These are phyloP conservation scores for Oxystoma pomonae DNA, from an alignment of 2,888 invertebrate genomes.

Conservation along the genomic window DNA sequence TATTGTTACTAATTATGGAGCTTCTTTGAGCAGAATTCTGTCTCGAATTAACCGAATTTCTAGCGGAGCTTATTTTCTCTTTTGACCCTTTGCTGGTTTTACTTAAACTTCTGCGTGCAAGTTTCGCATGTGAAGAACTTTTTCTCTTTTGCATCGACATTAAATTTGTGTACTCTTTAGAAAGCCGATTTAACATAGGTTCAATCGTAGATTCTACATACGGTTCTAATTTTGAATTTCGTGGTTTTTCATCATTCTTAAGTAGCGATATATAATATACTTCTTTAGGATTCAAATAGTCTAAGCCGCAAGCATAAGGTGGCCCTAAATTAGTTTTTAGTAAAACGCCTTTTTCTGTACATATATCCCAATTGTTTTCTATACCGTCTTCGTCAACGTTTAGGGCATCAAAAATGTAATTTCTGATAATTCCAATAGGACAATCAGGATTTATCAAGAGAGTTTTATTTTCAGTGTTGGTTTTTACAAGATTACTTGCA, in stretches of 20 bases:
- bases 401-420: constrained; percentile 36
- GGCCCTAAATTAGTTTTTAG: constrained; percentile 12
- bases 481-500: neutral
- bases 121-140: constrained; percentile 2
- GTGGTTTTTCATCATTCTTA: constrained; percentile 8
- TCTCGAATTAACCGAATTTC: neutral
- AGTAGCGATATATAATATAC: constrained; percentile 21
- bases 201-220: no score
- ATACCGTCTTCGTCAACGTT: constrained; percentile 18
- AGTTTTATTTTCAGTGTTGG: constrained; percentile 28
- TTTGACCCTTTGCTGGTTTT: neutral
- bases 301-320: constrained; percentile 15
- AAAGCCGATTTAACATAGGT: constrained; percentile 19
- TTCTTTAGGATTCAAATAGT: constrained; percentile 19
- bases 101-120: neutral
- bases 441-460: constrained; percentile 45
- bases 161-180: constrained; percentile 22
- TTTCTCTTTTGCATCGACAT: constrained; percentile 11
- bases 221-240: neutral
- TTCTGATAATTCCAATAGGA: constrained; percentile 41
- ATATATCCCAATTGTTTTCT: constrained; percentile 22
- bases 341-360: constrained; percentile 14
- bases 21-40: neutral
- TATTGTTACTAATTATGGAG: no score
- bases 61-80: neutral